A percentile compares a stretch with the other conserved stretches of the same genome.
These are phyloP conservation scores for Channa striata DNA, from an alignment of 2,797 vertebrate genomes.

Conservation along the genomic window DNA sequence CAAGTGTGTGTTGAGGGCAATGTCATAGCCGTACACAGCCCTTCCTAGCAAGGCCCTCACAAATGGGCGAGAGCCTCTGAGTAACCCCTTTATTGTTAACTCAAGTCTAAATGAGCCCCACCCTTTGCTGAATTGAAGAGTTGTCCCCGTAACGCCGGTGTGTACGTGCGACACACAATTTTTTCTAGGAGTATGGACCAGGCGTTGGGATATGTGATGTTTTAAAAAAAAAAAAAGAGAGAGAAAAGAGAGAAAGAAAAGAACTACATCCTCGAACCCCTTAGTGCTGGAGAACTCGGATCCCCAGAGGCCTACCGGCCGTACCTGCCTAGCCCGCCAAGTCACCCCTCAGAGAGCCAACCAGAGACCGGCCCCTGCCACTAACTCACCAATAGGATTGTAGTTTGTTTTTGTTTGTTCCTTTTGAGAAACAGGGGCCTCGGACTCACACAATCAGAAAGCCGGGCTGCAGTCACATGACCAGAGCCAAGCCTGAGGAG, in stretches of 20 bases:
- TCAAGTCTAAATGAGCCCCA: conserved; percentile 55
- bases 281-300: conserved; percentile 66
- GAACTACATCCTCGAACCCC: conserved; percentile 46
- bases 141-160: conserved; percentile 48
- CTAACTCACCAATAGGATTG: conserved; percentile 80
- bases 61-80: conserved; percentile 65
- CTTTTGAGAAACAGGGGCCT: conserved; percentile 70
- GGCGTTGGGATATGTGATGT: conserved; percentile 53
- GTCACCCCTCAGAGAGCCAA: conserved; percentile 63
- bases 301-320: conserved; percentile 64
- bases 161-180: conserved; percentile 47
- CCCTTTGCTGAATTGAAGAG: conserved; percentile 53
- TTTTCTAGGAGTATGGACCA: conserved; percentile 59
- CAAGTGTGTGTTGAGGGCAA: conserved; percentile 62
- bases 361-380: conserved; percentile 73
- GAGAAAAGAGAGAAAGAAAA: conserved; percentile 38
- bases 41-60: conserved; percentile 62
- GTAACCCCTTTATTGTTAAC: conserved; percentile 56
- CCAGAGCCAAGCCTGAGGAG: conserved; percentile 65
- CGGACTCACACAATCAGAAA: conserved; percentile 73
- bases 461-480: conserved; percentile 61
- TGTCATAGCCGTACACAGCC: conserved; percentile 49
- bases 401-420: conserved; percentile 79
- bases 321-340: conserved; percentile 57
- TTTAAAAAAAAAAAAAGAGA: conserved; percentile 48